Percentiles rank a stretch among this genome's conserved stretches.
Evolutionary conservation across 2,113 vertebrate species (phyloP).

Genomic region (Aythya baeri): DNA sequence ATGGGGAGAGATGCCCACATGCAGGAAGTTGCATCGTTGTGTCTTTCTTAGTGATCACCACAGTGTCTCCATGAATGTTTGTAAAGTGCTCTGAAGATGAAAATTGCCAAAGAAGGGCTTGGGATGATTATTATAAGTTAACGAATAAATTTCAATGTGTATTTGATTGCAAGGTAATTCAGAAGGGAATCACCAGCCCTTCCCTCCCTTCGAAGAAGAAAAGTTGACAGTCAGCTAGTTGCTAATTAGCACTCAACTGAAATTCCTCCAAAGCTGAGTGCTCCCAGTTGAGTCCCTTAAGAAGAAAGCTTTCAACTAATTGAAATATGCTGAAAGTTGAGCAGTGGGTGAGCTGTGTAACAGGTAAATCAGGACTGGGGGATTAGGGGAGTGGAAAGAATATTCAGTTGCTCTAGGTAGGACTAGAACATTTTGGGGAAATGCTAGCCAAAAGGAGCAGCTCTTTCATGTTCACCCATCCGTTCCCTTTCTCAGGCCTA

Average conservation of each 20-base stretch:
- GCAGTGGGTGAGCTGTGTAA: constrained; percentile 32
- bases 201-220: constrained; percentile 57
- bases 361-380: constrained; percentile 22
- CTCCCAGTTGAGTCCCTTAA: constrained; percentile 72
- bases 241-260: constrained; percentile 77
- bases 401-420: constrained; percentile 3
- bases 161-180: constrained; percentile 72
- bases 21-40: not conserved
- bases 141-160: constrained; percentile 61
- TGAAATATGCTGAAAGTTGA: constrained; percentile 67
- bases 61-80: constrained; percentile 18
- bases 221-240: constrained; percentile 77
- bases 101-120: constrained; percentile 56
- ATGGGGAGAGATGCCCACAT: not conserved
- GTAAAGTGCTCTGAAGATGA: constrained; percentile 45
- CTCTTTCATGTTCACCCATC: not conserved
- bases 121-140: constrained; percentile 66
- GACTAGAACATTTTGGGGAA: not conserved
- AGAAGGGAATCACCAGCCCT: constrained; percentile 64
- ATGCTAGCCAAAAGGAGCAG: not conserved
- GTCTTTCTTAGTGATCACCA: not conserved
- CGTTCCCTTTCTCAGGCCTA: not conserved
- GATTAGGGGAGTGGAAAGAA: not conserved
- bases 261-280: constrained; percentile 74
- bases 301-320: constrained; percentile 72